Conservation (phyloP, 2,888 invertebrate species). For the Cabera pusaria region DNA sequence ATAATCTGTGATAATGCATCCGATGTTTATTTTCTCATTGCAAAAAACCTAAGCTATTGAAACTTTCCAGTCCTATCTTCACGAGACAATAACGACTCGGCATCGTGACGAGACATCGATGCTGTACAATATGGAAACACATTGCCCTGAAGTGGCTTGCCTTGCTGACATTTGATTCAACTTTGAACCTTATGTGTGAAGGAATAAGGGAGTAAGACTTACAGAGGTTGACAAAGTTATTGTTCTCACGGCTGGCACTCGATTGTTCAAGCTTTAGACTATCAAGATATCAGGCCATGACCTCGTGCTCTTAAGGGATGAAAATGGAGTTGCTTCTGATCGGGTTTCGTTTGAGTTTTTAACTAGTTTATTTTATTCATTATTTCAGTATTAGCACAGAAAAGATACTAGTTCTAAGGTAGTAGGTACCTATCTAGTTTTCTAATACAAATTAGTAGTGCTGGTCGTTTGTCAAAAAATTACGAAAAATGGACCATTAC, state of each 20-base stretch:
- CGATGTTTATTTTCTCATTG: background rate
- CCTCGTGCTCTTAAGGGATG: slow-evolving; percentile 48
- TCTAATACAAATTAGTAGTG: too few relatives aligned
- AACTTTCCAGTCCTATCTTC: slow-evolving; percentile 7
- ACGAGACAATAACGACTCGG: slow-evolving; percentile 29
- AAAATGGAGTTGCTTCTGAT: slow-evolving; percentile 28
- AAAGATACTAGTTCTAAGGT: too few relatives aligned
- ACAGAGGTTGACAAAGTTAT: slow-evolving; percentile 37
- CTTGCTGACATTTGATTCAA: background rate
- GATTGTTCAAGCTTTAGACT: slow-evolving; percentile 75
- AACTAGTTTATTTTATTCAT: too few relatives aligned
- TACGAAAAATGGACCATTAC: too few relatives aligned
- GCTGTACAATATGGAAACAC: slow-evolving; percentile 41
- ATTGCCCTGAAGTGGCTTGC: slow-evolving; percentile 45
- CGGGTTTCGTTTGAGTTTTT: too few relatives aligned
- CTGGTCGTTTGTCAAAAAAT: too few relatives aligned
- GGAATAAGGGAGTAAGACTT: slow-evolving; percentile 10
- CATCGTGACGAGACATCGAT: slow-evolving; percentile 48
- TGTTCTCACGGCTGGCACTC: slow-evolving; percentile 72
- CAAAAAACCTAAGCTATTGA: slow-evolving; percentile 6
- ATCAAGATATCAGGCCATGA: slow-evolving; percentile 72
- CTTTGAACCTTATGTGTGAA: slow-evolving; percentile 12
- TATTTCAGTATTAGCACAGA: too few relatives aligned
- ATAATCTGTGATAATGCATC: too few relatives aligned
- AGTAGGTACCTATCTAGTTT: too few relatives aligned